Percentiles rank a stretch among this genome's conserved stretches.
Conservation (phyloP, 2,888 invertebrate genomes). For the Cheilosia soror region DNA sequence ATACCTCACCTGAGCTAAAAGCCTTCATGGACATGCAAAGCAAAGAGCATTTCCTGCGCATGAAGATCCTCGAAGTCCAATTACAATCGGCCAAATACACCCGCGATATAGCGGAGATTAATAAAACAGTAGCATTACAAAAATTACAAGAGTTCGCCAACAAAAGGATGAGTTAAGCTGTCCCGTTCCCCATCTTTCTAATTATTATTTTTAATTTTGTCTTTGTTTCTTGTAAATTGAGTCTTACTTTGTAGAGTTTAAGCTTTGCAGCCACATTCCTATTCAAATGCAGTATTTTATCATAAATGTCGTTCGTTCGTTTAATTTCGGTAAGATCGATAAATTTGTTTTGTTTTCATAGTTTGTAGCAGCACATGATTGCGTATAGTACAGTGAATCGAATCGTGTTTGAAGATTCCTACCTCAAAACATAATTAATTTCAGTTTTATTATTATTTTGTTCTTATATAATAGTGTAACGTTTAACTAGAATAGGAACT, state of each 20-base stretch:
- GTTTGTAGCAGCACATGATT: slow-evolving; percentile 59
- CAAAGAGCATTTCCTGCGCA: slow-evolving; percentile 83
- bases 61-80: slow-evolving; percentile 84
- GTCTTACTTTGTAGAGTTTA: slow-evolving; percentile 60
- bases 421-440: slow-evolving; percentile 68
- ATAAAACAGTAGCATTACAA: slow-evolving; percentile 86
- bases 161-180: slow-evolving; percentile 80
- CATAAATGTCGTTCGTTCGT: slow-evolving; percentile 19
- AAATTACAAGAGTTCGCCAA: slow-evolving; percentile 84
- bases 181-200: background rate
- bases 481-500: slow-evolving; percentile 62
- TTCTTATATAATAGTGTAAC: slow-evolving; percentile 33
- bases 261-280: slow-evolving; percentile 73
- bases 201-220: slow-evolving; percentile 10
- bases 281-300: slow-evolving; percentile 72
- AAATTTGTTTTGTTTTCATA: slow-evolving; percentile 53
- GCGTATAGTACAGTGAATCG: slow-evolving; percentile 61
- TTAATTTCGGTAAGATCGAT: slow-evolving; percentile 28
- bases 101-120: slow-evolving; percentile 86
- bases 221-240: slow-evolving; percentile 55
- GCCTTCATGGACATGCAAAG: slow-evolving; percentile 83
- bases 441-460: slow-evolving; percentile 43
- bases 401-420: slow-evolving; percentile 70
- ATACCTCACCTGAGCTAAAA: slow-evolving; percentile 79
- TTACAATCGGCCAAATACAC: slow-evolving; percentile 83